Conservation (phyloP, 1,140 invertebrate species). For the Rhagoletis zephyria region DNA sequence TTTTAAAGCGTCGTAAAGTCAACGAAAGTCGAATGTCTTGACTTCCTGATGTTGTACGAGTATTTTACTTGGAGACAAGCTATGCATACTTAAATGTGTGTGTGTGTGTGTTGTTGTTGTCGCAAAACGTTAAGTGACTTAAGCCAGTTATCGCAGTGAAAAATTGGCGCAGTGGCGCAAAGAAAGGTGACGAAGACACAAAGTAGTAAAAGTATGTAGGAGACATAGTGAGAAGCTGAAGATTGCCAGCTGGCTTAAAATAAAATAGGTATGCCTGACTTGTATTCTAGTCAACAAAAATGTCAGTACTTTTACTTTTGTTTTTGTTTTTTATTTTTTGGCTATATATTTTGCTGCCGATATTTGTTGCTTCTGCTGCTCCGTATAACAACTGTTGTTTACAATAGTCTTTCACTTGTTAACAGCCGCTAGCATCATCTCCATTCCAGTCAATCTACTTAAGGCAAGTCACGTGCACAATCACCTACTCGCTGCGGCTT, state of each 20-base stretch:
- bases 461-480: conserved; percentile 22
- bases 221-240: background rate
- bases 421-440: background rate
- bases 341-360: background rate
- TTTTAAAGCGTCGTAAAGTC: conserved; percentile 10
- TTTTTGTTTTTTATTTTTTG: background rate
- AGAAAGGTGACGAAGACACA: background rate
- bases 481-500: background rate
- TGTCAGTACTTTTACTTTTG: background rate
- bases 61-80: background rate
- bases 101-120: background rate
- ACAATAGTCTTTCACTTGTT: background rate
- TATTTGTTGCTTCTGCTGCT: background rate
- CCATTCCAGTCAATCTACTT: background rate
- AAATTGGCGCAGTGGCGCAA: conserved; percentile 34
- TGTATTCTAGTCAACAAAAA: conserved; percentile 19
- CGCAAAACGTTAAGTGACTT: conserved; percentile 17
- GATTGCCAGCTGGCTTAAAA: background rate
- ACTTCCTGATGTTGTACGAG: conserved; percentile 22
- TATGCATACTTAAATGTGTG: background rate
- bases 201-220: background rate
- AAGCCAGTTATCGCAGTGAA: background rate
- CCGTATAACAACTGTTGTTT: background rate
- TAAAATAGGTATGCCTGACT: background rate
- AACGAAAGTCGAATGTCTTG: conserved; percentile 40